phyloP scores from a whole-genome alignment of 2,888 invertebrate species.

The Brassicogethes aeneus region DNA sequence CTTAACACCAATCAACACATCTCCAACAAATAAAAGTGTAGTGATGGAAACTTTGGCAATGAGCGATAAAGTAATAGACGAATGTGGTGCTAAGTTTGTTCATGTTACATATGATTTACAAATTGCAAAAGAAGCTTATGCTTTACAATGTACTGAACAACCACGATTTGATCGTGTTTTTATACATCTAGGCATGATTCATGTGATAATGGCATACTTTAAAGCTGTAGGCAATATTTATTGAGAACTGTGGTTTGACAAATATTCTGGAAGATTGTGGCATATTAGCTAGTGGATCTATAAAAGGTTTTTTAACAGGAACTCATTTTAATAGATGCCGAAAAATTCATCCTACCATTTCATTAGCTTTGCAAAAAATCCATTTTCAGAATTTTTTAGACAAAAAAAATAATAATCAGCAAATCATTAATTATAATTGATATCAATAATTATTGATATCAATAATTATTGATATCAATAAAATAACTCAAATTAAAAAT shows the following conservation, averaged over 20 bases:
- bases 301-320: conserved; percentile 20
- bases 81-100: conserved; percentile 16
- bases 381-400: conserved; percentile 13
- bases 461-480: no score
- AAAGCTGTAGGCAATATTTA: conserved; percentile 28
- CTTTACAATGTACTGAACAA: conserved; percentile 18
- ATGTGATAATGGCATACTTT: conserved; percentile 27
- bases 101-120: conserved; percentile 24
- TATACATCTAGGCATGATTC: conserved; percentile 32
- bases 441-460: no score
- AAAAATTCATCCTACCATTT: conserved; percentile 18
- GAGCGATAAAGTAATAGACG: conserved; percentile 16
- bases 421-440: conserved; percentile 13
- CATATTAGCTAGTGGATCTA: conserved; percentile 23
- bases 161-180: conserved; percentile 26
- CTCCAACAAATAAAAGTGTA: conserved; percentile 23
- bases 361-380: conserved; percentile 17
- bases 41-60: conserved; percentile 22
- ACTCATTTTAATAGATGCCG: conserved; percentile 29
- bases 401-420: conserved; percentile 10
- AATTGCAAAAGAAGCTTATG: conserved; percentile 23
- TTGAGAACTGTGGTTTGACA: conserved; percentile 21
- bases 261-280: conserved; percentile 19
- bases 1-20: conserved; percentile 24
- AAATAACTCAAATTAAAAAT: no score